Conservation (phyloP, 2,797 vertebrate species). For the Pangasius krempfi region DNA sequence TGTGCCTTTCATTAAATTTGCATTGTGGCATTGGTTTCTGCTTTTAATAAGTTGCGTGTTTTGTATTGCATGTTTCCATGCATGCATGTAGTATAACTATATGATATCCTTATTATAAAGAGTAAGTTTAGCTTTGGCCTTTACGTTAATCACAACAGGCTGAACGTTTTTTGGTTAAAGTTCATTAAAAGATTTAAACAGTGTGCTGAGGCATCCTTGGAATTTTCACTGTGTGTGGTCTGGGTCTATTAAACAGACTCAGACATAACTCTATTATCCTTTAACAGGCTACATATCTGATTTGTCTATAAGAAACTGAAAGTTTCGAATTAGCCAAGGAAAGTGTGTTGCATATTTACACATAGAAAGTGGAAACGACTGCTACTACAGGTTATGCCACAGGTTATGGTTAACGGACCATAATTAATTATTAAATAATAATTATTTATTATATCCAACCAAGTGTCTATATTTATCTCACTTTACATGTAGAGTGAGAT, state of each 20-base stretch:
- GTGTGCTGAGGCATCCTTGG: background rate
- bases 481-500: background rate
- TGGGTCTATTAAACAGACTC: background rate
- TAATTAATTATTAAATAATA: constrained; percentile 50
- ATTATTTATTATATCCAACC: constrained; percentile 59
- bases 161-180: background rate
- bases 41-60: background rate
- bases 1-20: background rate
- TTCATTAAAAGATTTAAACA: background rate
- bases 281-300: background rate
- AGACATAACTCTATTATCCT: too few relatives aligned
- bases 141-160: background rate
- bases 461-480: constrained; percentile 59
- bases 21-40: background rate
- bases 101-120: background rate
- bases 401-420: constrained; percentile 62
- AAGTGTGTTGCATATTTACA: constrained; percentile 9
- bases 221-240: background rate
- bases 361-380: constrained; percentile 35
- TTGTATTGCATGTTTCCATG: background rate
- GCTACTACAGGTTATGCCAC: constrained; percentile 41
- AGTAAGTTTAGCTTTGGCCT: background rate
- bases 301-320: background rate
- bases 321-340: background rate
- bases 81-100: background rate